These are phyloP conservation scores for Pelecanoides urinatrix DNA, from an alignment of 2,113 vertebrate species.

Conservation along the genomic window DNA sequence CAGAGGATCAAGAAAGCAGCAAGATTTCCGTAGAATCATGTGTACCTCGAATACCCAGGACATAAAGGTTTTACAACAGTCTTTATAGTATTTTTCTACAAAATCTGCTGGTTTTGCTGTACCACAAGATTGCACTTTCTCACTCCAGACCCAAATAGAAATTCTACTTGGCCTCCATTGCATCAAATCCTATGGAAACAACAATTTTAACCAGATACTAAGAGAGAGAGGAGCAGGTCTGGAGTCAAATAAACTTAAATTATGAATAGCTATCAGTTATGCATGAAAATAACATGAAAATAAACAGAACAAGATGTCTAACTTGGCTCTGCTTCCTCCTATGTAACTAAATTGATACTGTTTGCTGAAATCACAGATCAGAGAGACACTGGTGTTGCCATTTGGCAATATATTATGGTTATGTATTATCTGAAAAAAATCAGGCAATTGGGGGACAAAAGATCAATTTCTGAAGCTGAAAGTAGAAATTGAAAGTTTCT, in stretches of 20 bases:
- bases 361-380: neutral
- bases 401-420: neutral
- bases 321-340: neutral
- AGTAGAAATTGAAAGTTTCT: neutral
- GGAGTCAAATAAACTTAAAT: neutral
- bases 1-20: neutral
- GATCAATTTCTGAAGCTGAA: neutral
- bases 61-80: neutral
- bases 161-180: neutral
- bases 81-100: neutral
- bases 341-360: neutral
- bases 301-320: neutral
- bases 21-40: neutral
- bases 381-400: neutral
- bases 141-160: neutral
- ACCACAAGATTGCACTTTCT: neutral
- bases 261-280: neutral
- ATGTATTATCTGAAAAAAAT: neutral
- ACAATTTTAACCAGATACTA: neutral
- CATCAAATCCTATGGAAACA: neutral
- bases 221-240: neutral
- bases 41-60: neutral
- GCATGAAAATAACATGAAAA: neutral
- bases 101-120: neutral
- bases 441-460: fast-evolving